phyloP scores from a whole-genome alignment of 2,888 invertebrate genomes.

The Leptopilina drosophilae region DNA sequence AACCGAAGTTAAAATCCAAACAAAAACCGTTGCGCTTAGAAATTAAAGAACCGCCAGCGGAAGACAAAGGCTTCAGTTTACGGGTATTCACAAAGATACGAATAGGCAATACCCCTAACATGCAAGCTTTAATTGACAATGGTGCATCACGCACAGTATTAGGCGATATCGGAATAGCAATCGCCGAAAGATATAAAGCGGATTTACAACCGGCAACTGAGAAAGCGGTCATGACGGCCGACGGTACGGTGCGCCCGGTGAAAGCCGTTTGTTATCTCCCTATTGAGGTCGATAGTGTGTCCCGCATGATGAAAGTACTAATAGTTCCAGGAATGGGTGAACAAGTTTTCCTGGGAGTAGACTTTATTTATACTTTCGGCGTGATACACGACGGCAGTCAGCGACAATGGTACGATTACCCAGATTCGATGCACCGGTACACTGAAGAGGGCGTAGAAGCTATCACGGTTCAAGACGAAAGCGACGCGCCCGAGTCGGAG shows the following conservation, averaged over 20 bases:
- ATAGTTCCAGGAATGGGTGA: not conserved
- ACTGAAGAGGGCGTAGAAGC: not conserved
- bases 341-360: not conserved
- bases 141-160: not conserved
- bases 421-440: not conserved
- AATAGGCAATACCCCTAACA: not conserved
- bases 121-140: not conserved
- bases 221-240: not conserved
- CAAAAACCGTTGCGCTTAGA: not conserved
- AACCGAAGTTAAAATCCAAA: no score
- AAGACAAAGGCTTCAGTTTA: not conserved
- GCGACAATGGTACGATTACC: not conserved
- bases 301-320: not conserved
- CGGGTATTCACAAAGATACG: not conserved
- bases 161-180: not conserved
- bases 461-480: no score
- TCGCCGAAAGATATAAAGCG: not conserved
- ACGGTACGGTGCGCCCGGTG: not conserved
- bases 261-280: not conserved
- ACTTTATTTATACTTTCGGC: not conserved
- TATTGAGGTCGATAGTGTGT: not conserved
- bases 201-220: not conserved
- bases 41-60: not conserved
- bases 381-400: not conserved
- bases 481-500: no score